Evolutionary conservation across 2,113 vertebrate genomes (phyloP).

Genomic region (Hydropotes inermis): DNA sequence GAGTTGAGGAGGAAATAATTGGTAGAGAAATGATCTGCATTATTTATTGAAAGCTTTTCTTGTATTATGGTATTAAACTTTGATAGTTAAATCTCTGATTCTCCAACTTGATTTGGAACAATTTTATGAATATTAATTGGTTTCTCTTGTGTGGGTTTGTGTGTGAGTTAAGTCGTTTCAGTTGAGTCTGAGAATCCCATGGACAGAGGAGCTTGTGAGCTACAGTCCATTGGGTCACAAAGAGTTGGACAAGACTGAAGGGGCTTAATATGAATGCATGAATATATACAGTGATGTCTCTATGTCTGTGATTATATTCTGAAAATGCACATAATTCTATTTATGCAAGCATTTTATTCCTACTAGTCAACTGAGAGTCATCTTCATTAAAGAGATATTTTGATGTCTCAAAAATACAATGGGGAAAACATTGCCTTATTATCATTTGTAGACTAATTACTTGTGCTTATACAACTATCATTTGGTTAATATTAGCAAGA

Average conservation of each 20-base stretch:
- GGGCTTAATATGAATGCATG: background rate
- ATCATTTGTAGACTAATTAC: conserved; percentile 23
- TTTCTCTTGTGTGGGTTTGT: conserved; percentile 50
- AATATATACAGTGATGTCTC: background rate
- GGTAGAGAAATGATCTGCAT: background rate
- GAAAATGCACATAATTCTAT: conserved; percentile 4
- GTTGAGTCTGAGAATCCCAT: background rate
- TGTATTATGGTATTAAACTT: background rate
- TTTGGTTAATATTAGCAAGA: conserved; percentile 24
- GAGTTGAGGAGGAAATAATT: background rate
- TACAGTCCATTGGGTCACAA: background rate
- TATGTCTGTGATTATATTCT: background rate
- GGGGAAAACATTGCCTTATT: background rate
- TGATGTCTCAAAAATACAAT: background rate
- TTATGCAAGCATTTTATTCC: conserved; percentile 46
- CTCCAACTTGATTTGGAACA: conserved; percentile 31
- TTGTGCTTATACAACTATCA: conserved; percentile 21
- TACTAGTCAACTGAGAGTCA: conserved; percentile 3
- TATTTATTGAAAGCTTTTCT: background rate
- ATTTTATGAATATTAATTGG: conserved; percentile 33
- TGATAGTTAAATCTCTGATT: conserved; percentile 40
- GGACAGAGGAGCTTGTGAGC: background rate
- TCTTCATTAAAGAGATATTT: conserved; percentile 28
- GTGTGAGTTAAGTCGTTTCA: background rate
- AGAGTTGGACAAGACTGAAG: background rate